Evolutionary conservation across 2,113 vertebrate species (phyloP).

Genomic region (Paradoxurus hermaphroditus): DNA sequence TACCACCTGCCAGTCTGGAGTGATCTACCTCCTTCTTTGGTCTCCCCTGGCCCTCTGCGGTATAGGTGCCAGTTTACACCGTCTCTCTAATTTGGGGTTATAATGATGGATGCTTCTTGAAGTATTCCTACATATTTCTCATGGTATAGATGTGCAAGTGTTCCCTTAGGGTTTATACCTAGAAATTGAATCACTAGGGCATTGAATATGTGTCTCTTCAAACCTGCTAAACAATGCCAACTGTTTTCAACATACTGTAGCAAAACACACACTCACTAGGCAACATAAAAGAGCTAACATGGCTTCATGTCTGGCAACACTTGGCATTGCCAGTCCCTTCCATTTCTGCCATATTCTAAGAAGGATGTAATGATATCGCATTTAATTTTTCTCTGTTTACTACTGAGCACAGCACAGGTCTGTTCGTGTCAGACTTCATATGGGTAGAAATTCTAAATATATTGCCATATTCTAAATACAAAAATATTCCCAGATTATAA

Average conservation of each 20-base stretch:
- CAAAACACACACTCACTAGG: neutral
- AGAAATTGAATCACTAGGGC: neutral
- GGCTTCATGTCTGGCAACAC: neutral
- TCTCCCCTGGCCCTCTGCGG: neutral
- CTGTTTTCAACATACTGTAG: neutral
- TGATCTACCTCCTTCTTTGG: neutral
- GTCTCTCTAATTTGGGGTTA: neutral
- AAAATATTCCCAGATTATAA: neutral
- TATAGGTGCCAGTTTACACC: neutral
- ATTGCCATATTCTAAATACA: neutral
- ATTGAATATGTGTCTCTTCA: neutral
- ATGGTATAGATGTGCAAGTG: neutral
- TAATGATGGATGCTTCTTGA: neutral
- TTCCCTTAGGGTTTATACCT: neutral
- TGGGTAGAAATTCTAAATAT: neutral
- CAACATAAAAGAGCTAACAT: neutral
- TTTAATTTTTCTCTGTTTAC: neutral
- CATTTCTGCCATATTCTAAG: neutral
- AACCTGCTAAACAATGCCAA: neutral
- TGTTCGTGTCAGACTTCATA: neutral
- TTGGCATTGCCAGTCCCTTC: neutral
- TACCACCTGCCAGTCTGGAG: neutral
- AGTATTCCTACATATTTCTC: neutral
- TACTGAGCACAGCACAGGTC: neutral
- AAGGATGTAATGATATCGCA: neutral